A percentile compares a stretch with the other conserved stretches of the same genome.
phyloP scores from a whole-genome alignment of 2,113 vertebrate genomes.

The Clarias batrachus region DNA sequence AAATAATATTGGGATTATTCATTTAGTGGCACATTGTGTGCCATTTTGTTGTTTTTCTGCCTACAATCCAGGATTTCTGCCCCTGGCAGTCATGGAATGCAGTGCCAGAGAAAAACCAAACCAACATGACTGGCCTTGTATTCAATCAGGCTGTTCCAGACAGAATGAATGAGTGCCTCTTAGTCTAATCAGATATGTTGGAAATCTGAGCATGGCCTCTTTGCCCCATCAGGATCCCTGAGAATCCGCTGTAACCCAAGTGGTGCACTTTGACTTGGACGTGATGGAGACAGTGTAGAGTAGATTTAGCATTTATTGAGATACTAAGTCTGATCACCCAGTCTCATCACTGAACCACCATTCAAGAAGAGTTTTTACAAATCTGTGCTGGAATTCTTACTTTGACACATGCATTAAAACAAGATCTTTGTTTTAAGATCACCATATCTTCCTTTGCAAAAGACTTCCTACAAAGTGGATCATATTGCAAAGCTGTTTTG shows the following conservation, averaged over 20 bases:
- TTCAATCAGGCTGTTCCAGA: slow-evolving; percentile 44
- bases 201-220: slow-evolving; percentile 45
- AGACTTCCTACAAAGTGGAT: neutral
- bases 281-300: slow-evolving; percentile 27
- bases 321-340: slow-evolving; percentile 43
- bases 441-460: neutral
- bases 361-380: slow-evolving; percentile 23
- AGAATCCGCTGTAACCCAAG: slow-evolving; percentile 49
- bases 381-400: slow-evolving; percentile 1
- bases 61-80: slow-evolving; percentile 49
- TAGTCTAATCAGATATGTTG: slow-evolving; percentile 47
- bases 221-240: slow-evolving; percentile 2
- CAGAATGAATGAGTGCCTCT: slow-evolving; percentile 38
- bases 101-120: slow-evolving; percentile 50
- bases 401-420: neutral
- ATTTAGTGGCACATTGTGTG: neutral
- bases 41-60: neutral
- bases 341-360: slow-evolving; percentile 43
- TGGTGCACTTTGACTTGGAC: slow-evolving; percentile 34
- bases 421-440: slow-evolving; percentile 25
- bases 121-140: slow-evolving; percentile 46
- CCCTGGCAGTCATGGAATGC: slow-evolving; percentile 50
- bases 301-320: slow-evolving; percentile 52
- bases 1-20: slow-evolving; percentile 9
- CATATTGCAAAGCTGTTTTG: slow-evolving; percentile 18